Evolutionary conservation across 1,140 invertebrate species (phyloP), one percentile per base, ranked within the genome.

Genomic region (Antheraea pernyi): DNA sequence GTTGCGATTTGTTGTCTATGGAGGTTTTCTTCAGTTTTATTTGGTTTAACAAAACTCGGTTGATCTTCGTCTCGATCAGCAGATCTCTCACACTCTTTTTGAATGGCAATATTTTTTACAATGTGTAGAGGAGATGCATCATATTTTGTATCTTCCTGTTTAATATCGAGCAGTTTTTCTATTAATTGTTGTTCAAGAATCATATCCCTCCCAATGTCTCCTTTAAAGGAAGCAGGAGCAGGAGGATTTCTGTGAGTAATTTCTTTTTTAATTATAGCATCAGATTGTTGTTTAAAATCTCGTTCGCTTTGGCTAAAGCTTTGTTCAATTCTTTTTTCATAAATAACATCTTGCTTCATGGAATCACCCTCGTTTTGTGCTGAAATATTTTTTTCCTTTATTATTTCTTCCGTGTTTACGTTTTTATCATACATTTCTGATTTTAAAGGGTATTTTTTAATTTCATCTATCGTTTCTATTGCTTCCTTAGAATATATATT

Each of bases 321-420:
- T 73, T 64, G 9, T 65, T 46, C 19, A 48, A 53, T 16, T 53
- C 7, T 16, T 53, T 53, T 53, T 53, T 53, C 46, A 53, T 16
- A 6, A 16, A 53, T 16, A 53, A 11, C 16, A 53, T 13, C 46
- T 53, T 53, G 46, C 13, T 53, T 53, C 16, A 13, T n/a, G 2
- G 46, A 53, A 13, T 42, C 39, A 42, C 2, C 11, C 7, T 42
- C 7, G 39, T 42, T 42, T 42, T 42, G 39, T 42, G 39, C 1
- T 11, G 11, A 42, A 42, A 42, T 7, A 11, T 8, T 42, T 42
- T 42, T 11, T 42, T 11, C 39, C 7, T 42, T 42, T 4, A 42
- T 11, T 8, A 42, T 42, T 42, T 42, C 39, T 42, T 9, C 39
- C 7, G 7, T 7, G 2, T 42, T 42, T 42, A 42, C n/a, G 59